Percentiles rank a stretch among this genome's conserved stretches.
These are phyloP conservation scores for Lasioglossum marginatum DNA, from an alignment of 2,888 invertebrate genomes.

Conservation along the genomic window DNA sequence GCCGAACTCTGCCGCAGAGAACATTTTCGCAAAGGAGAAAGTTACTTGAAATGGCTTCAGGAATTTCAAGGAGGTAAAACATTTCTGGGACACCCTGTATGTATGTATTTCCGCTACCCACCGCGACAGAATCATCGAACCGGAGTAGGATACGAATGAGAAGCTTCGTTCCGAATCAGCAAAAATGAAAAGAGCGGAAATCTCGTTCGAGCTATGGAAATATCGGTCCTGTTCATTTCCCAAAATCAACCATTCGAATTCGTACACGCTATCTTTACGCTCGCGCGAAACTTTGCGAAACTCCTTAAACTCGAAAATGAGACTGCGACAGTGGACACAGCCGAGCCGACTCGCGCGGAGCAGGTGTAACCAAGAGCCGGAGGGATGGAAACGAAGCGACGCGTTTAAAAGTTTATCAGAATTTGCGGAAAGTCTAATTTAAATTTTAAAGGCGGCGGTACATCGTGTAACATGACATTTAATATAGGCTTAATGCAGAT, in stretches of 20 bases:
- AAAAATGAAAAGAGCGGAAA: slow-evolving; percentile 13
- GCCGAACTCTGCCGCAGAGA: too few species aligned
- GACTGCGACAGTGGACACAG: slow-evolving; percentile 27
- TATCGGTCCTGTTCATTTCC: slow-evolving; percentile 14
- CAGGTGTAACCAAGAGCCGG: slow-evolving; percentile 26
- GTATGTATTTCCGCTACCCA: not conserved
- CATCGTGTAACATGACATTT: not conserved
- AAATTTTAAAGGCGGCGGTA: not conserved
- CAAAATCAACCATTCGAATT: slow-evolving; percentile 28
- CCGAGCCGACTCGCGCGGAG: slow-evolving; percentile 12
- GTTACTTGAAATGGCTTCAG: too few species aligned
- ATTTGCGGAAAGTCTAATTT: slow-evolving; percentile 20
- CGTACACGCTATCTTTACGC: slow-evolving; percentile 2
- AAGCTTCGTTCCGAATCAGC: not conserved
- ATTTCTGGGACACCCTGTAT: too few species aligned
- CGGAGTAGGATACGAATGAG: not conserved
- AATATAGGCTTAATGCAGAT: not conserved
- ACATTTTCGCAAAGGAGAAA: too few species aligned
- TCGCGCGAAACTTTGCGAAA: slow-evolving; percentile 12
- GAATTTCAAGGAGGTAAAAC: too few species aligned
- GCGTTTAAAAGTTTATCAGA: slow-evolving; percentile 8
- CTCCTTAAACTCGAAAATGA: slow-evolving; percentile 27
- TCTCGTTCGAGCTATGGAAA: slow-evolving; percentile 11
- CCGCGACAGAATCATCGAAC: not conserved
- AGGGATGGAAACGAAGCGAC: slow-evolving; percentile 10